Evolutionary conservation across 1,140 invertebrate species (phyloP).

Genomic region (Arion vulgaris): DNA sequence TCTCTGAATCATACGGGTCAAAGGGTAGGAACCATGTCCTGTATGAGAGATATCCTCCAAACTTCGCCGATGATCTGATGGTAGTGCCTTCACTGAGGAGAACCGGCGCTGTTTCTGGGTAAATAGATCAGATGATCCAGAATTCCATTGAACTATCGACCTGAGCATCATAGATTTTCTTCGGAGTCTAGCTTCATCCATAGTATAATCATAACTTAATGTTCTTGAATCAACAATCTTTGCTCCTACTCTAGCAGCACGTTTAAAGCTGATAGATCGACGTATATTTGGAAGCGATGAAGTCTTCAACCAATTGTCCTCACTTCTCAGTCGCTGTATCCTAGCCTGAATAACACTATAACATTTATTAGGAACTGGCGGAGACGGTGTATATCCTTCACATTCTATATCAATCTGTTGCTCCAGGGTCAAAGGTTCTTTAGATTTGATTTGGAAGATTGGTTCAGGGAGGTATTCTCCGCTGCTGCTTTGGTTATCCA

Average conservation of each 20-base stretch:
- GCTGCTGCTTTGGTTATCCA: conserved; percentile 34
- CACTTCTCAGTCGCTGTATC: conserved; percentile 36
- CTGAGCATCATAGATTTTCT: conserved; percentile 38
- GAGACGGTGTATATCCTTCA: conserved; percentile 36
- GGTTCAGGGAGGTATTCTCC: conserved; percentile 37
- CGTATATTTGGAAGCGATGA: conserved; percentile 64
- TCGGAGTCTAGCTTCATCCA: conserved; percentile 35
- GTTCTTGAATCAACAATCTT: background rate
- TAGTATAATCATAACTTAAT: conserved; percentile 37
- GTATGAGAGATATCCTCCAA: conserved; percentile 4
- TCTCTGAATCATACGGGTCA: conserved; percentile 32
- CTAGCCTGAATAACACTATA: conserved; percentile 44
- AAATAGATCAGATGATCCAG: conserved; percentile 24
- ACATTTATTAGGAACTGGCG: conserved; percentile 21
- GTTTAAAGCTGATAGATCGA: conserved; percentile 11
- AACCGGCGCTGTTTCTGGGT: conserved; percentile 20
- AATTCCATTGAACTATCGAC: conserved; percentile 29
- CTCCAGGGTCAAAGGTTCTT: conserved; percentile 40
- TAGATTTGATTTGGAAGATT: conserved; percentile 31
- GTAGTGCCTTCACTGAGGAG: conserved; percentile 31
- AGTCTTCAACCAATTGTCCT: conserved; percentile 59
- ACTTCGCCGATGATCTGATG: background rate
- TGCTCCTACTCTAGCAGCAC: background rate
- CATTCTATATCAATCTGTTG: conserved; percentile 40
- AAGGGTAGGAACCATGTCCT: conserved; percentile 10